A percentile compares a stretch with the other conserved stretches of the same genome.
Evolutionary conservation across 1,140 invertebrate genomes (phyloP).

Genomic region (Drosophila willistoni): DNA sequence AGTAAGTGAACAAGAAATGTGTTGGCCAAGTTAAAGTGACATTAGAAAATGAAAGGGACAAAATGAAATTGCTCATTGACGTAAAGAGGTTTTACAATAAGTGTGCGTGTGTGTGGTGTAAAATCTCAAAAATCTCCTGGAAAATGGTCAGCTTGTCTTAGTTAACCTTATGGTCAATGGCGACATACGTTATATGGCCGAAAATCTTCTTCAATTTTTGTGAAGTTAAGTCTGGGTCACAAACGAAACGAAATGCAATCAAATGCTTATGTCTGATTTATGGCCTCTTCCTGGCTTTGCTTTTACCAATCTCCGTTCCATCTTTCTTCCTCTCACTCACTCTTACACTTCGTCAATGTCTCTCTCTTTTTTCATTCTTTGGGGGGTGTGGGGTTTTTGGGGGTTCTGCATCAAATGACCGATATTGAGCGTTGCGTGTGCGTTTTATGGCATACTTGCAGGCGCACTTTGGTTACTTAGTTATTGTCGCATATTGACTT

Average conservation of each 20-base stretch:
- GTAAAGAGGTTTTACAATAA: constrained; percentile 4
- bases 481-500: constrained; percentile 65
- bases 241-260: constrained; percentile 57
- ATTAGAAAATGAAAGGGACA: neutral
- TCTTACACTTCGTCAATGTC: neutral
- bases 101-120: neutral
- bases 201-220: neutral
- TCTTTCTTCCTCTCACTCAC: neutral
- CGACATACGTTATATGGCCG: too few species aligned
- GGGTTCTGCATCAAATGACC: neutral
- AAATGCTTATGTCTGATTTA: constrained; percentile 71
- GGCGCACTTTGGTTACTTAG: constrained; percentile 28
- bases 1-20: neutral
- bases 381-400: neutral
- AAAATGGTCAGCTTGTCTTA: neutral
- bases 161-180: too few species aligned
- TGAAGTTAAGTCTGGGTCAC: neutral
- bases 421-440: constrained; percentile 37
- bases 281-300: constrained; percentile 32
- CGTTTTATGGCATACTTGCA: constrained; percentile 54
- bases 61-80: neutral
- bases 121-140: neutral
- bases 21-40: neutral
- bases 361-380: neutral
- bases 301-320: neutral